Evolutionary conservation across 2,888 invertebrate genomes (phyloP), one percentile per base, ranked within the genome.

Genomic region (Rhamphomyia laevipes): DNA sequence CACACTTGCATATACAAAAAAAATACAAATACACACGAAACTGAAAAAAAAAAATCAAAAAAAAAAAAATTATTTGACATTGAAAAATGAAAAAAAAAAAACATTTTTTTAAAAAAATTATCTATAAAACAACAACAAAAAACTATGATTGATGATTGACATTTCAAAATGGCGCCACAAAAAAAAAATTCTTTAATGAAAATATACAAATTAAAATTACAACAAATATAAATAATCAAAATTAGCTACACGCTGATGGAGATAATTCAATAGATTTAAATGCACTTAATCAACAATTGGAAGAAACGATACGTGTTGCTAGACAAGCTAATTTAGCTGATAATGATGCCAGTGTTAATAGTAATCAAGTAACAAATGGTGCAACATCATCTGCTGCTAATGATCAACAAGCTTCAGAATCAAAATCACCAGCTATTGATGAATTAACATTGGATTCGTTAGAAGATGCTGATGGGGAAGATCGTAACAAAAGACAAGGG

Each of bases 401-500:
- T 48, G 67, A 70, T 53, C 59, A 67, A 56, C 66, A 76, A 45
- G 75, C 78, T 21, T 78, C 81, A 45, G 78, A 79, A 59, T 79
- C 77, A 58, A 78, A 77, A 60, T 72, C 74, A 46, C 79, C 80
- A 52, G 75, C 76, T 60, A 78, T 85, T 56, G 82, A 81, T 61
- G 80, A 85, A 63, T 78, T 86, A 61, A 75, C 79, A 4, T 72
- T 84, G 58, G 81, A 82, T 56, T 82, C 84, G 60, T 75, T 77
- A 49, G 84, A 84, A 58, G 74, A 73, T 61, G 86, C 71, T 60
- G 81, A 80, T 61, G 82, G 86, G 63, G 85, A 86, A 66, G 84
- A 85, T 69, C 78, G 89, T 63, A 84, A 87, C 70, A 90, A 89
- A 70, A 78, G 89, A 67, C 68, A 57, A 15, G 47, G 42, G 42